Conservation (phyloP, 2,797 vertebrate genomes). For the Parauchenoglanis ngamensis region DNA sequence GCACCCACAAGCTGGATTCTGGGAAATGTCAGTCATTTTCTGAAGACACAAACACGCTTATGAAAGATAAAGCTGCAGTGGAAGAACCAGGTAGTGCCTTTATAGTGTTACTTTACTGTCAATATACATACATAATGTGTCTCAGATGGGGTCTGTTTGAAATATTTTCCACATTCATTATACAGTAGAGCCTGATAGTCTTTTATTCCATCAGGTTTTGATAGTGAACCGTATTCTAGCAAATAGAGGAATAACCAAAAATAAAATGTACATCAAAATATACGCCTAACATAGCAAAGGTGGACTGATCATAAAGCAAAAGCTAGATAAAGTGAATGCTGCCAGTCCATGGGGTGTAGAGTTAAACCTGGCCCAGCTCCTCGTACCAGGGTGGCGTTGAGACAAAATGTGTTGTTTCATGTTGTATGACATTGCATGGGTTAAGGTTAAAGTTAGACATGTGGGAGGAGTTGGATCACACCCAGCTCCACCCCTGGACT, state of each 20-base stretch:
- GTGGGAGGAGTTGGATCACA: neutral
- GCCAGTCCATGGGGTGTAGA: neutral
- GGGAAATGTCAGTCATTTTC: constrained; percentile 76
- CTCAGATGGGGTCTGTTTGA: neutral
- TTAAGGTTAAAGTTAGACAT: neutral
- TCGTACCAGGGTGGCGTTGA: neutral
- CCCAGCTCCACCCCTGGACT: neutral
- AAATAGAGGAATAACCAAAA: neutral
- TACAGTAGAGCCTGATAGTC: neutral
- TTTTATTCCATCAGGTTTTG: neutral
- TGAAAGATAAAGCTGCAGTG: constrained; percentile 77
- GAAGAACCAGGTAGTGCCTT: constrained; percentile 82
- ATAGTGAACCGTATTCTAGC: neutral
- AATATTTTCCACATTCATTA: neutral
- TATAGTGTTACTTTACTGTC: neutral
- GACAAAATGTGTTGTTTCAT: too few species aligned
- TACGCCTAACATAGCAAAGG: neutral
- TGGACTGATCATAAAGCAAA: neutral
- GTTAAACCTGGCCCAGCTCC: neutral
- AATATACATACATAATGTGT: neutral
- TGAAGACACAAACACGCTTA: constrained; percentile 72
- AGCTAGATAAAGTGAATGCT: neutral
- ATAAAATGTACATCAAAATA: neutral
- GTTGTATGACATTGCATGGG: neutral
- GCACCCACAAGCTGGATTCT: constrained; percentile 79